Evolutionary conservation across 2,113 vertebrate species (phyloP).

Genomic region (rat (Rattus norvegicus)): GRCr8 NC_086034.1:5464001-5464500

Average conservation of each 20-base stretch:
- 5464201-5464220: not conserved
- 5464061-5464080: not conserved
- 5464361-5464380: not conserved
- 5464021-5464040: not conserved
- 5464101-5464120: not conserved
- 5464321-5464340: not conserved
- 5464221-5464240: not conserved
- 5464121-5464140: not conserved
- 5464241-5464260: not conserved
- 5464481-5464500: conserved; percentile 15
- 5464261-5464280: conserved; percentile 32
- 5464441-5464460: conserved; percentile 13
- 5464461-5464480: not conserved
- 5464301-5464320: not conserved
- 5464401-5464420: conserved; percentile 15
- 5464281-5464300: conserved; percentile 3
- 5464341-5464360: not conserved
- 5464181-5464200: not conserved
- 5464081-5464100: not conserved
- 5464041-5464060: not conserved
- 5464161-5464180: not conserved
- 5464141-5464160: not conserved
- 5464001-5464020: not conserved
- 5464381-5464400: not conserved
- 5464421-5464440: not conserved